Evolutionary conservation across 1,140 invertebrate species (phyloP), one percentile per base, ranked within the genome.

Genomic region (Charaxes varanes): DNA sequence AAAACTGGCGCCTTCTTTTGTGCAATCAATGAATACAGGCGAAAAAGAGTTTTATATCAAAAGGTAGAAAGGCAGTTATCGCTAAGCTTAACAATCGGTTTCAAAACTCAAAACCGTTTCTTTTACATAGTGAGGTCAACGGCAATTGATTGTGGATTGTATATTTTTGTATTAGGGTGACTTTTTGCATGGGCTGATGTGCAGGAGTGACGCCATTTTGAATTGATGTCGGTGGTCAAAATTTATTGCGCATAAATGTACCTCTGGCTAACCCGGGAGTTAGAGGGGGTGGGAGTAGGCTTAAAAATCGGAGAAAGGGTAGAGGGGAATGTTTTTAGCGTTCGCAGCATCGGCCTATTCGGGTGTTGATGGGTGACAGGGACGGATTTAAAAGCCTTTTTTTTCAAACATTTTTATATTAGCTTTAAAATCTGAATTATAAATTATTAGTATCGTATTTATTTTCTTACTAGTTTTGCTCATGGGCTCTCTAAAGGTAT

Each of bases 221-320:
- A 55, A 62, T 62, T 57, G 60, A 54, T 56, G 58, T 53, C 56
- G 68, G 71, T 68, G 73, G 76, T 78, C 76, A 79, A 83, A 83
- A 83, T 83, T 83, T 82, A 82, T 82, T 80, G 78, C 67, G 76
- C 78, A 80, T 82, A 82, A 82, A 80, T 82, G 78, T 80, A 78
- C 68, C 76, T 74, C 76, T 64, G 69, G 78, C 76, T 82, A 82
- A 82, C 78, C 73, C 73, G 74, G 76, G 73, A 64, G 73, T 78
- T 79, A 77, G 62, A 61, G 71, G 66, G 66, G 66, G 69, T 60
- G 69, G 69, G 65, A 62, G 76, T 77, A 79, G 76, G 73, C 73
- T 80, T 79, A 80, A 80, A 83, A 83, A 80, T 79, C 59, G 66
- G 65, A 64, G 73, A 62, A 54, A 67, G 78, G 64, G 78, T 58